Conservation (phyloP, 1,140 invertebrate genomes). For the Tribolium castaneum region DNA sequence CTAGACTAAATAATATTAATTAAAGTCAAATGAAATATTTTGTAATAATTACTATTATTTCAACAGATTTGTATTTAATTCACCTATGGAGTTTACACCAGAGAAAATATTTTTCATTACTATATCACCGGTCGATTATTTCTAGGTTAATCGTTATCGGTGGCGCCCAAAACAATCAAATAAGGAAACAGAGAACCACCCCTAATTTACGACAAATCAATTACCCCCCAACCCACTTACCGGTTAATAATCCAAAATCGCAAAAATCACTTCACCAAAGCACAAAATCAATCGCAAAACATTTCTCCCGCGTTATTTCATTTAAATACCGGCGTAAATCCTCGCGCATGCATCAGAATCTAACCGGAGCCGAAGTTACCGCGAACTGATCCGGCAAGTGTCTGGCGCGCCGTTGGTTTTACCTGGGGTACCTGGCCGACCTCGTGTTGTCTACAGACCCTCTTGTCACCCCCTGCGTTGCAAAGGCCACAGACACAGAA, state of each 20-base stretch:
- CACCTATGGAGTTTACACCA: too few relatives aligned
- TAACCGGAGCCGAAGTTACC: constrained; percentile 48
- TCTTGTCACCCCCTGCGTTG: constrained; percentile 46
- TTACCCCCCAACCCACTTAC: neutral
- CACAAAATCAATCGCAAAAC: neutral
- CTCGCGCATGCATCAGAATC: constrained; percentile 35
- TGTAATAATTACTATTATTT: too few relatives aligned
- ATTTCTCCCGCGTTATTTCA: constrained; percentile 38
- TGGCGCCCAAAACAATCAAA: neutral
- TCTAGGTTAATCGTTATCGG: neutral
- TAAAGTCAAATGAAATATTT: too few relatives aligned
- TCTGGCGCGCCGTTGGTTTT: constrained; percentile 48
- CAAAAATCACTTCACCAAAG: constrained; percentile 1
- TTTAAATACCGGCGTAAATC: constrained; percentile 30
- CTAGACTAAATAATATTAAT: too few relatives aligned
- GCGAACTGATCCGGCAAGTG: constrained; percentile 51
- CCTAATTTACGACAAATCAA: neutral
- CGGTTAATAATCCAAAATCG: neutral
- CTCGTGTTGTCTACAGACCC: constrained; percentile 48
- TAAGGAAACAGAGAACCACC: neutral
- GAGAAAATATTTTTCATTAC: neutral
- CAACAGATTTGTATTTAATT: too few relatives aligned
- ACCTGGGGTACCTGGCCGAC: constrained; percentile 50
- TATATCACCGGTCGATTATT: neutral
- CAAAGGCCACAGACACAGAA: constrained; percentile 45